Base-by-base conservation (phyloP, 2,888 invertebrate species). In the Diogma glabrata region DNA sequence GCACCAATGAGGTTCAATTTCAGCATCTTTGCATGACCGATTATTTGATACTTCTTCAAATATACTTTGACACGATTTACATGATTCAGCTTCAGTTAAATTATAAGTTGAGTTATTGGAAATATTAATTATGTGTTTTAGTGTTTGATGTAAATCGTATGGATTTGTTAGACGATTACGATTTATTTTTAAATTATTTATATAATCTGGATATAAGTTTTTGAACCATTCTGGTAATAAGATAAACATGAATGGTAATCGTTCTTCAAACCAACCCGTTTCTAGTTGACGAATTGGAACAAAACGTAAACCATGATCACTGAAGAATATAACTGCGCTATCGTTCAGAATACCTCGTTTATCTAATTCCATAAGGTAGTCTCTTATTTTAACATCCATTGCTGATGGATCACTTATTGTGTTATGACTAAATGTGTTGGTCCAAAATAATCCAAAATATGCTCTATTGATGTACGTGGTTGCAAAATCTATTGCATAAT, bases 301-400 rank as follows among this genome's bases (percentile, higher is more conserved):
- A 63, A 82, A 87, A 9, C 88, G 74, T 61, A 86, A 75, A 0
- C 89, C 88, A 60, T 88, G 87, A 62, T 87, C 87, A 60, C 87
- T 87, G 50, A 87, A 72, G 57, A 86, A 81, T 51, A 87, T 71
- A 2, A 88, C 69, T 58, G 87, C 76, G 2, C 81, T 79, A 40
- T 79, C 79, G 38, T 81, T 75, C 48, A 81, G 63, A 5, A 80
- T 72, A 0, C 79, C 80, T 1, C 75, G 74, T n/a, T 72, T 70
- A 4, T 75, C 69, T 33, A 87, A 65, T 24, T 75, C 72, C 53
- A 75, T 69, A 24, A 85, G 69, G 59, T 82, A 81, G 17, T 72
- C 66, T 40, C 75, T 68, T 50, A 85, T 64, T 48, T 78, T 74
- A 4, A 64, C 67, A 59, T 88, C 88, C 70, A 83, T 79, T 26